Percentiles rank a stretch among this genome's conserved stretches.
Evolutionary conservation across 2,797 vertebrate genomes (phyloP).

Genomic region (Halcyon chelicuti): DNA sequence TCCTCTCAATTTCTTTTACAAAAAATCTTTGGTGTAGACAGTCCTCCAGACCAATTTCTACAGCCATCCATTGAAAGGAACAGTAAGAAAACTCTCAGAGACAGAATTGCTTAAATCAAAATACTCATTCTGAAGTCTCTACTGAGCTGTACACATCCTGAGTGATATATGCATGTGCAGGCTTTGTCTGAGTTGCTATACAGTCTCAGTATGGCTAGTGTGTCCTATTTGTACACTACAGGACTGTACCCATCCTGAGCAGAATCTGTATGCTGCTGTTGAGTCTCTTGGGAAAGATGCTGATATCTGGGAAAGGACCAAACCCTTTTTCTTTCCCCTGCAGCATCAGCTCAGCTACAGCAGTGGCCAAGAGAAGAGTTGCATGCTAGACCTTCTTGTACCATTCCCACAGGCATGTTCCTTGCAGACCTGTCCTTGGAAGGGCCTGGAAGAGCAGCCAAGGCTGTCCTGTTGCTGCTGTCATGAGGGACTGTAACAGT

Average conservation of each 20-base stretch:
- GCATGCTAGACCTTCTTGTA: background rate
- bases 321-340: background rate
- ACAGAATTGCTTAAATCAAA: background rate
- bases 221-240: background rate
- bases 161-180: background rate
- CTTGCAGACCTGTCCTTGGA: background rate
- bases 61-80: background rate
- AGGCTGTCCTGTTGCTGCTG: background rate
- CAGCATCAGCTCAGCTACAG: background rate
- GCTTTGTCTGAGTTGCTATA: background rate
- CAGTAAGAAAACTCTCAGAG: background rate
- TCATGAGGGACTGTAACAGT: background rate
- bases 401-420: fast-evolving
- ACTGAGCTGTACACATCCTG: background rate
- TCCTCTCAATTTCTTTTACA: background rate
- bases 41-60: background rate
- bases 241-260: background rate
- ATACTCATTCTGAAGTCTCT: background rate
- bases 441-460: background rate
- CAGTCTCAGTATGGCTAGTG: background rate
- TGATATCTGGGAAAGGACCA: background rate
- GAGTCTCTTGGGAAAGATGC: background rate
- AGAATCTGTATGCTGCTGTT: background rate
- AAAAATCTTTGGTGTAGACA: background rate
- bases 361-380: background rate